These are phyloP conservation scores for Buphagus erythrorhynchus DNA, from an alignment of 2,797 vertebrate species.

Conservation along the genomic window DNA sequence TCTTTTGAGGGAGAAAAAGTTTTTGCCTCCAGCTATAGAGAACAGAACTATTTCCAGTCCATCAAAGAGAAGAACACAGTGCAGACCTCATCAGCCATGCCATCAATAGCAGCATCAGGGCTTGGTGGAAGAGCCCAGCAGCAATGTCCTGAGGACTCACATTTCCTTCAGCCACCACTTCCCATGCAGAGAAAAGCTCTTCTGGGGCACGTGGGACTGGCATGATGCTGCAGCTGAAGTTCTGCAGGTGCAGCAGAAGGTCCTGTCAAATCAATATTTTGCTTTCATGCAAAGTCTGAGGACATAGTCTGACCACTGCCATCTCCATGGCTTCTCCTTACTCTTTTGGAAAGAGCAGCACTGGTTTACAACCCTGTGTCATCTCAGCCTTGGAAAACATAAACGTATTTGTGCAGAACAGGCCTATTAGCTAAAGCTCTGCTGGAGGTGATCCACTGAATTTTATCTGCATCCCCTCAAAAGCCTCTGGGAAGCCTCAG, in stretches of 20 bases:
- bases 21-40: constrained; percentile 27
- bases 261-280: background rate
- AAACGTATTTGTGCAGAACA: background rate
- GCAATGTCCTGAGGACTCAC: background rate
- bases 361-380: fast-evolving
- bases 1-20: constrained; percentile 29
- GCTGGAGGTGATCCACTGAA: background rate
- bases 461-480: background rate
- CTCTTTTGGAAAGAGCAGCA: background rate
- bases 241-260: background rate
- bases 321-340: background rate
- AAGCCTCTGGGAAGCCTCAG: background rate
- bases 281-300: background rate
- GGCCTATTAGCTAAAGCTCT: background rate
- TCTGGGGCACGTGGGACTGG: background rate
- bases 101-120: background rate
- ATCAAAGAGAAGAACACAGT: constrained; percentile 13
- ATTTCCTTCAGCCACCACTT: background rate
- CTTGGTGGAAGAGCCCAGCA: background rate
- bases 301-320: background rate
- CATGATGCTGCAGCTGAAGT: background rate
- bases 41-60: constrained; percentile 31
- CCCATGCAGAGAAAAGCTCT: background rate
- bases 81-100: constrained; percentile 1
- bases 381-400: background rate